Conservation (phyloP, 2,797 vertebrate species). For the Melopsittacus undulatus region DNA sequence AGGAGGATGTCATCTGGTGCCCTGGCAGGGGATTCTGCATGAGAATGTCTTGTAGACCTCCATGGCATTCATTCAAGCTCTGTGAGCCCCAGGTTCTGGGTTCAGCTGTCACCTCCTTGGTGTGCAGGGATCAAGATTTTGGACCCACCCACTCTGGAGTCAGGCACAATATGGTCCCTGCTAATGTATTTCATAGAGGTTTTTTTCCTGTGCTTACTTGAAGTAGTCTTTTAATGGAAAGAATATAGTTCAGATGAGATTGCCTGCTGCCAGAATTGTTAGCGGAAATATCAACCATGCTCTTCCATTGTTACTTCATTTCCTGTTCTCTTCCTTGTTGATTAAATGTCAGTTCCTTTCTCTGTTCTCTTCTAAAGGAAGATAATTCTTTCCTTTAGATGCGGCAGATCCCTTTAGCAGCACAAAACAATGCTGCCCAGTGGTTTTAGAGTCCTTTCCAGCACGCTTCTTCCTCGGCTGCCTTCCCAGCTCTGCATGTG, state of each 20-base stretch:
- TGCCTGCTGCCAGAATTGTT: not conserved
- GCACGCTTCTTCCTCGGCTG: not conserved
- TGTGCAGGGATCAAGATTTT: not conserved
- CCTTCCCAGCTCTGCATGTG: not conserved
- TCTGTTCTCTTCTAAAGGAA: conserved; percentile 19
- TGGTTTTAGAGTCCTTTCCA: not conserved
- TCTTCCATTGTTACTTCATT: not conserved
- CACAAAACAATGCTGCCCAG: not conserved
- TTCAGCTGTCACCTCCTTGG: not conserved
- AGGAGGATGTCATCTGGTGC: not conserved
- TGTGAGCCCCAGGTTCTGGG: not conserved
- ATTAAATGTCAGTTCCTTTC: conserved; percentile 19
- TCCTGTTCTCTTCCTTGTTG: not conserved
- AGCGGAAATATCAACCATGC: not conserved
- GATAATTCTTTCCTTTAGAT: not conserved
- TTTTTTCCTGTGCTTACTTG: not conserved
- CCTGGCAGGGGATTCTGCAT: not conserved
- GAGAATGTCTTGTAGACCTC: not conserved
- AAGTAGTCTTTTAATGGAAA: not conserved
- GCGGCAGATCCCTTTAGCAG: not conserved
- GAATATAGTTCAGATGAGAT: not conserved
- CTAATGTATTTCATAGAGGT: not conserved
- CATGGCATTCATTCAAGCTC: not conserved
- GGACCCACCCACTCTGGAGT: not conserved
- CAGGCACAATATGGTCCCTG: not conserved